Percentiles rank a stretch among this genome's conserved stretches.
Evolutionary conservation across 1,140 invertebrate species (phyloP).

Genomic region (Oscheius sp.): DNA sequence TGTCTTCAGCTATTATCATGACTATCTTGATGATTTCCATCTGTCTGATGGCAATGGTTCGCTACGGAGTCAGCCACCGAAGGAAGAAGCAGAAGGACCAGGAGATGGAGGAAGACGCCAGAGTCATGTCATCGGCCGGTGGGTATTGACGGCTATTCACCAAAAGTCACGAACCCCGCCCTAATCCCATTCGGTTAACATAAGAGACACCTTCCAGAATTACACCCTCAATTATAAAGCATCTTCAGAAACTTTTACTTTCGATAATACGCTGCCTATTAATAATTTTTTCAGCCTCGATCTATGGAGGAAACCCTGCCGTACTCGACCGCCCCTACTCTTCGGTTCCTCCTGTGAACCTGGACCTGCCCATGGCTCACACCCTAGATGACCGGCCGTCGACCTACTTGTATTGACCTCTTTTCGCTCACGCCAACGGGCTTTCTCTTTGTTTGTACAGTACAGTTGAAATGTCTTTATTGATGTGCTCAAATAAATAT

Average conservation of each 20-base stretch:
- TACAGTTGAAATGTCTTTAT: constrained; percentile 2
- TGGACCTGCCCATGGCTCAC: constrained; percentile 57
- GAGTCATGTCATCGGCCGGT: constrained; percentile 39
- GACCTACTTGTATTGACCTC: constrained; percentile 29
- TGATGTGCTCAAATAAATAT: neutral
- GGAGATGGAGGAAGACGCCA: constrained; percentile 58
- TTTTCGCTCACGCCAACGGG: neutral
- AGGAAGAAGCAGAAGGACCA: constrained; percentile 59
- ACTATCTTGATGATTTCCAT: constrained; percentile 59
- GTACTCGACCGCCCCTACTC: constrained; percentile 23
- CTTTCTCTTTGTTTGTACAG: constrained; percentile 1
- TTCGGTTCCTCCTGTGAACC: constrained; percentile 44
- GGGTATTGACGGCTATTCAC: constrained; percentile 1
- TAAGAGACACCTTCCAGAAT: too few relatives aligned
- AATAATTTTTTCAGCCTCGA: constrained; percentile 42
- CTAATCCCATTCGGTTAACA: too few relatives aligned
- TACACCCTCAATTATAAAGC: neutral
- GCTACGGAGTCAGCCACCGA: constrained; percentile 60
- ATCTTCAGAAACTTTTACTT: constrained; percentile 12
- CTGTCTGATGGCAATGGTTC: constrained; percentile 57
- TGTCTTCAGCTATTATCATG: constrained; percentile 58
- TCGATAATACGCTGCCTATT: too few relatives aligned
- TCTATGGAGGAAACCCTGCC: constrained; percentile 31
- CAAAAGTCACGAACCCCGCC: too few relatives aligned
- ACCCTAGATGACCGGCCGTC: constrained; percentile 57